A percentile compares a stretch with the other conserved stretches of the same genome.
Evolutionary conservation across 2,888 invertebrate genomes (phyloP).

Genomic region (Dendrolimus pini): DNA sequence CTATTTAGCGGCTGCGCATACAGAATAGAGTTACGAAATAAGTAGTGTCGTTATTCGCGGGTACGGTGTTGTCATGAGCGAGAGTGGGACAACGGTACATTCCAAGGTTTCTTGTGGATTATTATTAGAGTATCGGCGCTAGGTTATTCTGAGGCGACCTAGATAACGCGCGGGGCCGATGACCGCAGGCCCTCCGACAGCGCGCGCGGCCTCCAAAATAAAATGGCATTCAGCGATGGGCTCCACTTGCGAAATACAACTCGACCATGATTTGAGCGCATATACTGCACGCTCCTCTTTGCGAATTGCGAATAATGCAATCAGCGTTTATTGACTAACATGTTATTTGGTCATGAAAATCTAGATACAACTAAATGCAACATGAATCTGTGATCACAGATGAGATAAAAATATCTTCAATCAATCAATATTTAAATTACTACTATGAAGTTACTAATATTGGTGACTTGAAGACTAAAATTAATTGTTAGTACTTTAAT

Average conservation of each 20-base stretch:
- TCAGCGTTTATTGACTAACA: conserved; percentile 36
- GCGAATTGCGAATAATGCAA: conserved; percentile 49
- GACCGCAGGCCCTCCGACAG: conserved; percentile 72
- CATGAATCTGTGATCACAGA: not conserved
- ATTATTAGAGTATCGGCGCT: conserved; percentile 76
- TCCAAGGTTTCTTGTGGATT: conserved; percentile 62
- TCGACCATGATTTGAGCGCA: conserved; percentile 55
- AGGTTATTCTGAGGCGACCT: conserved; percentile 76
- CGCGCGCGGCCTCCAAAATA: conserved; percentile 73
- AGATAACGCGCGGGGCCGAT: conserved; percentile 72
- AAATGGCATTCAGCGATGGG: conserved; percentile 75
- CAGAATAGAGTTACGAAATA: conserved; percentile 52
- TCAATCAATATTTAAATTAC: no score
- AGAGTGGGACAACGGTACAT: conserved; percentile 59
- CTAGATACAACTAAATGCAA: not conserved
- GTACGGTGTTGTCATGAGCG: conserved; percentile 41
- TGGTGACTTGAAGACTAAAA: no score
- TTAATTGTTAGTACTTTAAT: no score
- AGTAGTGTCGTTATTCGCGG: conserved; percentile 45
- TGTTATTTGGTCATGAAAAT: conserved; percentile 7
- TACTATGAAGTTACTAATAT: no score
- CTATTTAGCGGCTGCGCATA: conserved; percentile 41
- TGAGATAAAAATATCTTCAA: not conserved
- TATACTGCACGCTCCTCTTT: conserved; percentile 45
- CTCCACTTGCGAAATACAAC: conserved; percentile 65